Conservation (phyloP, 1,140 invertebrate species). For the Euura saliciscinereae region DNA sequence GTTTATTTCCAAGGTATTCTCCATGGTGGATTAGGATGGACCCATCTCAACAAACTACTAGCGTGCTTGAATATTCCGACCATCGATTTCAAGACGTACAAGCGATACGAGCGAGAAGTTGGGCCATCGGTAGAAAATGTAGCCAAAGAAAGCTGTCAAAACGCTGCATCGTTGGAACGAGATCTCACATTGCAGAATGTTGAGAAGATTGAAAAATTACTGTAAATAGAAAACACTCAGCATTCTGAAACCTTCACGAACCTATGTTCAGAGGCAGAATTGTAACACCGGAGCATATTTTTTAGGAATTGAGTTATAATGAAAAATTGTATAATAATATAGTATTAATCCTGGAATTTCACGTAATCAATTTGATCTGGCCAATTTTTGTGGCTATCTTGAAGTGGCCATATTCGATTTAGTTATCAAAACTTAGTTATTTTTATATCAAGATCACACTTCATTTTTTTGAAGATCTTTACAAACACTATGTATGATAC, state of each 20-base stretch:
- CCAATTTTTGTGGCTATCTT: neutral
- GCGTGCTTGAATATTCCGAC: constrained; percentile 20
- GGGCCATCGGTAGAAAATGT: constrained; percentile 10
- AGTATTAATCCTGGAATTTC: neutral
- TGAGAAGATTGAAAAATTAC: constrained; percentile 8
- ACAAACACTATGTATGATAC: no score
- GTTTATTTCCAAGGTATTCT: constrained; percentile 12
- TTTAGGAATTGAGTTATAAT: neutral
- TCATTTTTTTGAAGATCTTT: no score
- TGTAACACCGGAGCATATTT: neutral
- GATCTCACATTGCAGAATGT: constrained; percentile 16
- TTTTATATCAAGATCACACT: neutral
- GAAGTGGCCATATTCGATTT: neutral
- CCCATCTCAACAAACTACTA: constrained; percentile 21
- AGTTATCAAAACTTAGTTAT: neutral
- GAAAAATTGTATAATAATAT: neutral
- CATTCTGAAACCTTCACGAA: neutral
- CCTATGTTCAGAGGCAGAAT: neutral
- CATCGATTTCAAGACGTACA: constrained; percentile 16
- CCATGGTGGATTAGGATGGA: constrained; percentile 17
- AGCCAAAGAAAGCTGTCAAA: constrained; percentile 19
- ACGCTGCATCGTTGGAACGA: constrained; percentile 17
- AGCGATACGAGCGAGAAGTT: constrained; percentile 18
- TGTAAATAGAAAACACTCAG: constrained; percentile 6
- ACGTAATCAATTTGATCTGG: neutral